Conservation (phyloP, 2,113 vertebrate species). For the Psittacus erithacus region DNA sequence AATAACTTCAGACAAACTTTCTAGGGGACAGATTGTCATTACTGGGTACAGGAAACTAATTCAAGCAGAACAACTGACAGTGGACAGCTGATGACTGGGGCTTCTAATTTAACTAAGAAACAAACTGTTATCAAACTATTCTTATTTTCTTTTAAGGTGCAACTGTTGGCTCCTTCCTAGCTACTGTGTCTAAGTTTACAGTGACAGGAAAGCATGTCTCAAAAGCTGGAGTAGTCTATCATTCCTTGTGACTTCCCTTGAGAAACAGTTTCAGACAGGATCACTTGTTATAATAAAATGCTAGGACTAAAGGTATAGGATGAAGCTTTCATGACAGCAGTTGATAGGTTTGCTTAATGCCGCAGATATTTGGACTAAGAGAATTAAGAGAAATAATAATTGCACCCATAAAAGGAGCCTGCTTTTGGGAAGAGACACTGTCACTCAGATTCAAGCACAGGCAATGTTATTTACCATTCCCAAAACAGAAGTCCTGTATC, state of each 20-base stretch:
- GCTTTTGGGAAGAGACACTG: not conserved
- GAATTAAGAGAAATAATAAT: constrained; percentile 9
- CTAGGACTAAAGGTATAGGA: constrained; percentile 1
- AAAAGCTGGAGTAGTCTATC: not conserved
- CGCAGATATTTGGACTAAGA: not conserved
- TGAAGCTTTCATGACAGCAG: not conserved
- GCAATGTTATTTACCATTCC: not conserved
- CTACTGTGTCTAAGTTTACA: not conserved
- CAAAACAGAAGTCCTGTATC: not conserved
- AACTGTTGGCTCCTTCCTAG: not conserved
- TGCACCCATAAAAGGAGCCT: not conserved
- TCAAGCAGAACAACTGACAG: not conserved
- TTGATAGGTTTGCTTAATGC: not conserved
- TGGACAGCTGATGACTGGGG: not conserved
- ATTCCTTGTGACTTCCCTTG: not conserved
- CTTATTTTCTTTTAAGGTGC: not conserved
- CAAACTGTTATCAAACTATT: not conserved
- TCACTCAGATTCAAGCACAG: not conserved
- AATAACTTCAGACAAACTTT: not conserved
- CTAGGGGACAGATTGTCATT: not conserved
- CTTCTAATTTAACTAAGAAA: not conserved
- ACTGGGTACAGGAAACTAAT: not conserved
- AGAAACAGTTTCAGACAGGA: not conserved
- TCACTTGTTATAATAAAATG: not conserved
- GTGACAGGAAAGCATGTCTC: not conserved